Conservation (phyloP, 37 sponge, comb jelly and placozoan genomes). For the Spongilla lacustris region DNA sequence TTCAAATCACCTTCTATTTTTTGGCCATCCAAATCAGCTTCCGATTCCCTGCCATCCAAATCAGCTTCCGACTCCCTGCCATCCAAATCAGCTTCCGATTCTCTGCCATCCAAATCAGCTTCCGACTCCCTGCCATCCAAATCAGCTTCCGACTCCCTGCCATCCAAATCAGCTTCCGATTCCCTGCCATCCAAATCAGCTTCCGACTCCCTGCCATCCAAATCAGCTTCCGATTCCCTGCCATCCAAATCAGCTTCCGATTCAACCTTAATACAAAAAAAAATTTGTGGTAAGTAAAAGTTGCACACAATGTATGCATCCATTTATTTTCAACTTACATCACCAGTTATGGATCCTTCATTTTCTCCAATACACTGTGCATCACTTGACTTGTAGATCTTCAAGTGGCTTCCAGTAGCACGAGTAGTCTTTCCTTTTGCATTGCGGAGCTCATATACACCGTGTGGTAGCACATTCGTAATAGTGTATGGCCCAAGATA, state of each 20-base stretch:
- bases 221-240: neutral
- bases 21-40: no score
- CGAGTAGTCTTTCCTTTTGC: neutral
- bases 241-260: slow-evolving; percentile 1
- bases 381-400: neutral
- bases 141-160: neutral
- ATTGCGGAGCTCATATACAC: neutral
- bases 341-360: neutral
- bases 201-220: neutral
- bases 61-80: no score
- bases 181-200: neutral
- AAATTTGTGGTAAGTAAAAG: neutral
- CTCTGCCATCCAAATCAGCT: neutral
- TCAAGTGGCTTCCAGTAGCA: slow-evolving; percentile 1
- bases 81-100: neutral
- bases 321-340: neutral
- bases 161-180: slow-evolving; percentile 1
- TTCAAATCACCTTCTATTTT: no score
- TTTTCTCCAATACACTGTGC: neutral
- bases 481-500: slow-evolving; percentile 22
- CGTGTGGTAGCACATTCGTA: neutral
- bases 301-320: neutral
- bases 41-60: no score
- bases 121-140: neutral
- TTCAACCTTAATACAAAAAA: neutral